Percentiles rank a stretch among this genome's conserved stretches.
These are phyloP conservation scores for Brachionichthys hirsutus DNA, from an alignment of 2,113 vertebrate genomes.

Conservation along the genomic window DNA sequence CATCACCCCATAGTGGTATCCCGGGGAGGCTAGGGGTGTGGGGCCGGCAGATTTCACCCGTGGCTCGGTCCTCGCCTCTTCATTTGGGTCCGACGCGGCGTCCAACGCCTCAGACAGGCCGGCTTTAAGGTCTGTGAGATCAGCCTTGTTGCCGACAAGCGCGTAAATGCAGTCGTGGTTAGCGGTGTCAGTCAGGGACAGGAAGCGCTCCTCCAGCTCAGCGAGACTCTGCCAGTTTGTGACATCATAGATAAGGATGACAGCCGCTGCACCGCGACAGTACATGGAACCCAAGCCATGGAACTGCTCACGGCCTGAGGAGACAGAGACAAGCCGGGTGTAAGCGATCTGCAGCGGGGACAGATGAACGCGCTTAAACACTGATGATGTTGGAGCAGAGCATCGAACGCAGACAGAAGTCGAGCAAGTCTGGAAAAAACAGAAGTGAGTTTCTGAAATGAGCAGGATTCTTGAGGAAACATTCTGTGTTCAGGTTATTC, in stretches of 20 bases:
- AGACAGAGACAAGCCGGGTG: constrained; percentile 15
- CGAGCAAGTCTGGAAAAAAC: too few relatives aligned
- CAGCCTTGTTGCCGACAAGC: constrained; percentile 93
- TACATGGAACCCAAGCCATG: constrained; percentile 98
- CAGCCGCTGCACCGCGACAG: constrained; percentile 87
- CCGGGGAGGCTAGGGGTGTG: constrained; percentile 52
- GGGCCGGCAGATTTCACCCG: constrained; percentile 35
- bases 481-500: constrained; percentile 33
- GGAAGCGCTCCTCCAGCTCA: constrained; percentile 93
- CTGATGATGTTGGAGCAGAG: not conserved
- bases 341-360: not conserved
- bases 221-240: constrained; percentile 87
- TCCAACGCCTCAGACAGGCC: constrained; percentile 26
- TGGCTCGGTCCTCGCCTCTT: constrained; percentile 39
- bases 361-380: not conserved
- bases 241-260: constrained; percentile 93
- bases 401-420: not conserved
- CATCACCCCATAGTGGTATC: constrained; percentile 36
- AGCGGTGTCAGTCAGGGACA: constrained; percentile 91
- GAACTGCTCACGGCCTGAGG: constrained; percentile 92
- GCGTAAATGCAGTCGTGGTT: constrained; percentile 90
- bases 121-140: constrained; percentile 80
- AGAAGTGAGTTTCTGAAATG: constrained; percentile 54
- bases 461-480: constrained; percentile 33
- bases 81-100: not conserved